phyloP scores from a whole-genome alignment of 1,140 invertebrate genomes.

The Rhizoglyphus robini region DNA sequence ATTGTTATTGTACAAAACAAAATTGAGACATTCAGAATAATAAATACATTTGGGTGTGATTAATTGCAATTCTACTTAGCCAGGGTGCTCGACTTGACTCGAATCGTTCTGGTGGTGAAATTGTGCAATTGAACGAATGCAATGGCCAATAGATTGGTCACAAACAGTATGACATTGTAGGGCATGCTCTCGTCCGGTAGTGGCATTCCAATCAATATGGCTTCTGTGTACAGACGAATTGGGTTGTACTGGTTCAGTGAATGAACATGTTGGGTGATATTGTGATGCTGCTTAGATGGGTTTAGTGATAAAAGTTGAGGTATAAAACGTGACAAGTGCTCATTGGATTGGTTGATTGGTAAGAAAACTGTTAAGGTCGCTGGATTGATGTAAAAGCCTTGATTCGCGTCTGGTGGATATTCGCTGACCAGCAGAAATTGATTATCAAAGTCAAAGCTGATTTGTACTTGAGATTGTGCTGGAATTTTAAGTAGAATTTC shows the following conservation, averaged over 20 bases:
- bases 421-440: slow-evolving; percentile 95
- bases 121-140: slow-evolving; percentile 96
- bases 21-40: too few species aligned
- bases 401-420: slow-evolving; percentile 97
- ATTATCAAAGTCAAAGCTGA: slow-evolving; percentile 81
- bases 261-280: not conserved
- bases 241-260: not conserved
- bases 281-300: not conserved
- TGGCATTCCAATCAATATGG: slow-evolving; percentile 78
- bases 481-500: slow-evolving; percentile 69
- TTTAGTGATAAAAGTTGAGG: not conserved
- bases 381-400: slow-evolving; percentile 84
- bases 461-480: slow-evolving; percentile 57
- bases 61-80: too few species aligned
- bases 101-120: slow-evolving; percentile 91
- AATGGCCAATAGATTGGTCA: slow-evolving; percentile 89
- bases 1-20: too few species aligned
- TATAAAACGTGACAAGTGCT: slow-evolving; percentile 8
- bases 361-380: slow-evolving; percentile 50
- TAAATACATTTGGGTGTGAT: too few species aligned
- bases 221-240: slow-evolving; percentile 58
- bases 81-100: too few species aligned
- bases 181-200: slow-evolving; percentile 99
- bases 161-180: slow-evolving; percentile 96
- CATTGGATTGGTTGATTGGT: too few species aligned